Conservation (phyloP, 2,113 vertebrate species). For the Eurypyga helias region DNA sequence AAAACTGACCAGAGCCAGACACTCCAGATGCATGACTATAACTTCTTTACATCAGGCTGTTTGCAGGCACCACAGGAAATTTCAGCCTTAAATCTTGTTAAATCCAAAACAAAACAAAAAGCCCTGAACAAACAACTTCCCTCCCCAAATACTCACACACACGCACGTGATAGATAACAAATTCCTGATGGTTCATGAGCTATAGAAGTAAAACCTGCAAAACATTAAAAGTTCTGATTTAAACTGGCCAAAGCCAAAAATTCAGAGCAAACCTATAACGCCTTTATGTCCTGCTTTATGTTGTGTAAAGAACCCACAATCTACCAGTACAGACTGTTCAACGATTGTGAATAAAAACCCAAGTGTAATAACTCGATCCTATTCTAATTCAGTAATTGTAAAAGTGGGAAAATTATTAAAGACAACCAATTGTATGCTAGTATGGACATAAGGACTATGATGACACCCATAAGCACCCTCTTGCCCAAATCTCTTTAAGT, state of each 20-base stretch:
- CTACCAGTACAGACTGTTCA: not conserved
- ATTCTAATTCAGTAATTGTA: not conserved
- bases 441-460: not conserved
- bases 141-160: not conserved
- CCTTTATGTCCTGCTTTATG: not conserved
- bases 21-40: not conserved
- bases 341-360: not conserved
- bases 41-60: not conserved
- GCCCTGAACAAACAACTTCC: not conserved
- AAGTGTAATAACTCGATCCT: not conserved
- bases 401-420: not conserved
- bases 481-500: not conserved
- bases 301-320: not conserved
- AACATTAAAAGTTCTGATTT: not conserved
- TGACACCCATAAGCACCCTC: not conserved
- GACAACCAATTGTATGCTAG: not conserved
- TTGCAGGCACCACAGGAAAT: not conserved
- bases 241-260: not conserved
- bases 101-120: constrained; percentile 10
- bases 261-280: not conserved
- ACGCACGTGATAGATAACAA: not conserved
- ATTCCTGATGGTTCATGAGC: not conserved
- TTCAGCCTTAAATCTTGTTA: not conserved
- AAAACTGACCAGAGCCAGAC: not conserved
- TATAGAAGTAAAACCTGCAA: not conserved